phyloP scores from a whole-genome alignment of 2,797 vertebrate genomes.

The Gymnopithys bicolor region DNA sequence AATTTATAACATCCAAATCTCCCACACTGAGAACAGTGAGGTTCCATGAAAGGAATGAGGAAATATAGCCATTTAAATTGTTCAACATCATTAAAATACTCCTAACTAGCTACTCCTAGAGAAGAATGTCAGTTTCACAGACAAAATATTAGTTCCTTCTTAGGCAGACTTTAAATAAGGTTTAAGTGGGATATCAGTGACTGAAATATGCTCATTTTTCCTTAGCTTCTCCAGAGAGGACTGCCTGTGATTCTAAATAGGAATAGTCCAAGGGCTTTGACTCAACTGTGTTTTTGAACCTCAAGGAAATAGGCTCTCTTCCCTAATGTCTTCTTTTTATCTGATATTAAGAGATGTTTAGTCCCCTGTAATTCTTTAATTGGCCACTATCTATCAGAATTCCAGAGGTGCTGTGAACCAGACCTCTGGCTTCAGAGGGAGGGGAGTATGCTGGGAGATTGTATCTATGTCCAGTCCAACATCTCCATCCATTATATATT shows the following conservation, averaged over 20 bases:
- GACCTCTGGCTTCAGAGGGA: neutral
- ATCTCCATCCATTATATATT: neutral
- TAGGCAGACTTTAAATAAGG: constrained; percentile 18
- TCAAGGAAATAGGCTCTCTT: neutral
- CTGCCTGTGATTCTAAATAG: constrained; percentile 7
- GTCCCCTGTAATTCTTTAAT: neutral
- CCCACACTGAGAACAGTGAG: constrained; percentile 5
- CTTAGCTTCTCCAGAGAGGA: constrained; percentile 15
- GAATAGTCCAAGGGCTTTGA: neutral
- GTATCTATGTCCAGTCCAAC: neutral
- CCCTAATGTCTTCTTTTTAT: neutral
- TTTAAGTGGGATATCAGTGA: constrained; percentile 21
- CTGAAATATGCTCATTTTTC: constrained; percentile 10
- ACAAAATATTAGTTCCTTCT: neutral
- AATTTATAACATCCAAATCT: neutral
- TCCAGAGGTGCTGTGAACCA: neutral
- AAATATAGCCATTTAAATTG: constrained; percentile 14
- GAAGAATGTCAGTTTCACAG: neutral
- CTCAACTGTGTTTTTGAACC: neutral
- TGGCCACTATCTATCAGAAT: neutral
- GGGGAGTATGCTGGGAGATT: neutral
- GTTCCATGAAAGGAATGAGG: constrained; percentile 7
- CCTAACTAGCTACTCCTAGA: constrained; percentile 5
- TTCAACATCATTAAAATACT: constrained; percentile 36
- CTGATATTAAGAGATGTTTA: neutral